Base-by-base conservation (phyloP, 2,797 vertebrate genomes). In the Leuciscus waleckii region DNA sequence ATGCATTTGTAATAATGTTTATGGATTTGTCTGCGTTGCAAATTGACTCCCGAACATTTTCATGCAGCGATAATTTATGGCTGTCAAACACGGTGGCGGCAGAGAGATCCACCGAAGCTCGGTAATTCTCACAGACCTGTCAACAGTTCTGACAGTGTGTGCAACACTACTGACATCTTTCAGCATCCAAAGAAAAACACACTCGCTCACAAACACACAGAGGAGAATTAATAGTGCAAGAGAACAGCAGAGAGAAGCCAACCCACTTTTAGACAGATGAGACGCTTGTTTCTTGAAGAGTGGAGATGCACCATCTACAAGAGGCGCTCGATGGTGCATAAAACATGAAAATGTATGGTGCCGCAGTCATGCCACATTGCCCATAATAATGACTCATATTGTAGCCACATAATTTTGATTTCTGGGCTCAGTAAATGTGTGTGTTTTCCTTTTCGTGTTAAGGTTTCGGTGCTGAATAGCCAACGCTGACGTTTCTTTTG, bases 91-190 rank as follows among this genome's bases (percentile, higher is more conserved):
- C 88, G 79, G 91, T 70, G 92, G 93, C 90, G 87, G 92, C 79
- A 91, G 92, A 92, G 93, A 94, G 95, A 95, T 92, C 92, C 93
- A 93, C 91, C 93, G 91, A 93, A 93, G 94, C 93, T 89, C 92
- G 93, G 95, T 95, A 94, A 95, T 95, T 95, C 93, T 94, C 90
- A 82, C 90, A 92, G 82, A 87, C 92, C 94, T 95, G 95, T 95
- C 95, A 94, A 92, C 94, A 92, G 93, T 91, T 82, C 92, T 96
- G 95, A 95, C 95, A 95, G 94, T 92, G 92, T 94, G 92, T 94
- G 89, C 94, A 94, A 92, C 90, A 91, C 93, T 93, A 92, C 93
- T 95, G 94, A 95, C 93, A 93, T 84, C 82, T 85, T 89, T 86
- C 81, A 82, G 91, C 91, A 93, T 90, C 92, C 93, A 95, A 94